Conservation (phyloP, 23 tunicate genomes). For the Trididemnum nubilum region DNA sequence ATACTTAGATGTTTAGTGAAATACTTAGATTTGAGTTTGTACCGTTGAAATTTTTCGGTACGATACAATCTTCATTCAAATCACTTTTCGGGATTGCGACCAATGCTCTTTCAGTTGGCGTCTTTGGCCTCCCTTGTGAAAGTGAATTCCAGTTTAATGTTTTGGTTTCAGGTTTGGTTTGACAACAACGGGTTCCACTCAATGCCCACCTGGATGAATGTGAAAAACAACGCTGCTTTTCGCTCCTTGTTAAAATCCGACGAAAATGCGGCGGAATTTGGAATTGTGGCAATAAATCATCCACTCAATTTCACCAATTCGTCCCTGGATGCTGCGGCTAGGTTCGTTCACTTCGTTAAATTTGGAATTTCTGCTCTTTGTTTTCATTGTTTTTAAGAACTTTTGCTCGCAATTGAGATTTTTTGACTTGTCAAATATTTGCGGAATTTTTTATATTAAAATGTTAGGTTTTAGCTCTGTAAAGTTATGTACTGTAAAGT, state of each 20-base stretch:
- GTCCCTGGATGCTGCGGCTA: slow-evolving; percentile 80
- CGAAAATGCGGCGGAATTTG: slow-evolving; percentile 52
- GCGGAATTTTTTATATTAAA: too few species aligned
- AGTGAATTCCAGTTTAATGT: too few species aligned
- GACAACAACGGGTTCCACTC: slow-evolving; percentile 90
- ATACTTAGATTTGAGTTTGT: too few species aligned
- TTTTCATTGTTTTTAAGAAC: neutral
- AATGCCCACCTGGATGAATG: slow-evolving; percentile 77
- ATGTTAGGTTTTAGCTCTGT: too few species aligned
- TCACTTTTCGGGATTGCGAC: too few species aligned
- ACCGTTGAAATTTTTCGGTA: too few species aligned
- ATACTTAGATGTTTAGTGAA: too few species aligned
- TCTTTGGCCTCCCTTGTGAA: too few species aligned
- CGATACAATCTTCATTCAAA: too few species aligned
- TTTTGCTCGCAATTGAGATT: neutral
- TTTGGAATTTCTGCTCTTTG: neutral
- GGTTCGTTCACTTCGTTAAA: slow-evolving; percentile 53
- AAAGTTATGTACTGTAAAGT: too few species aligned
- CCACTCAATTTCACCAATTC: slow-evolving; percentile 82
- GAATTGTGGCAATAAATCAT: slow-evolving; percentile 74
- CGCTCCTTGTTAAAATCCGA: slow-evolving; percentile 53
- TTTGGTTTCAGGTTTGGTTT: slow-evolving; percentile 83
- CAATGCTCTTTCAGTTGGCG: too few species aligned
- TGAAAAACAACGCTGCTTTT: slow-evolving; percentile 76
- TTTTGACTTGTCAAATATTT: too few species aligned